Evolutionary conservation across 2,797 vertebrate genomes (phyloP).

Genomic region (Tapera naevia): DNA sequence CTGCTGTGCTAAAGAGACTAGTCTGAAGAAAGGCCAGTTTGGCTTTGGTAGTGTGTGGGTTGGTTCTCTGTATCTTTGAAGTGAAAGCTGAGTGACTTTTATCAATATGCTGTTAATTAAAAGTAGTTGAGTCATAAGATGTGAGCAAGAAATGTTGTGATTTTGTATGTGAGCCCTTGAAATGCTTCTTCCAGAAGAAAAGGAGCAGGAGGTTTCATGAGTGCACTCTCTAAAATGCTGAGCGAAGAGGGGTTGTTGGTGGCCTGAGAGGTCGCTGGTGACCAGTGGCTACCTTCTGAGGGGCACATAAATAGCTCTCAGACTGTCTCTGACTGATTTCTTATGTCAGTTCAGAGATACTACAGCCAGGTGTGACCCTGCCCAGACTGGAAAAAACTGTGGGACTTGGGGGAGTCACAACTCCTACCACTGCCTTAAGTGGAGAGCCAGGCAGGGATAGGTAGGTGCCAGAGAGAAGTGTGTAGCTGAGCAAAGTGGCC

Average conservation of each 20-base stretch:
- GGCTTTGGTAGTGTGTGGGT: fast-evolving
- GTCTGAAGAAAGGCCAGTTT: background rate
- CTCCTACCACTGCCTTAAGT: fast-evolving
- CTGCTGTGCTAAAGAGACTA: background rate
- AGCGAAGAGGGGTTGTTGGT: background rate
- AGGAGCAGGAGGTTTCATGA: background rate
- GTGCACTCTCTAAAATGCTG: background rate
- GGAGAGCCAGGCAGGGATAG: background rate
- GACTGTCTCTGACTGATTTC: background rate
- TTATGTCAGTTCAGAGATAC: fast-evolving
- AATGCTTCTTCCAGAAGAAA: background rate
- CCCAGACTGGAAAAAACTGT: background rate
- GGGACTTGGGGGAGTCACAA: no score
- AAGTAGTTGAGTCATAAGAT: background rate
- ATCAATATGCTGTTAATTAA: background rate
- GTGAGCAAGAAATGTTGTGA: background rate
- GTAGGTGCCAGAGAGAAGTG: fast-evolving
- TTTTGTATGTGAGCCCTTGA: background rate
- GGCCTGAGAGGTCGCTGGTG: background rate
- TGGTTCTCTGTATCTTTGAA: background rate
- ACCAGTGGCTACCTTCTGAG: background rate
- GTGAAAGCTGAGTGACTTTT: background rate
- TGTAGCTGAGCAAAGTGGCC: background rate
- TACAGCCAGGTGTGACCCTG: background rate
- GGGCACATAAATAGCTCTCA: background rate